Conservation (phyloP, 2,797 vertebrate genomes). For the Lithobates sylvaticus region DNA sequence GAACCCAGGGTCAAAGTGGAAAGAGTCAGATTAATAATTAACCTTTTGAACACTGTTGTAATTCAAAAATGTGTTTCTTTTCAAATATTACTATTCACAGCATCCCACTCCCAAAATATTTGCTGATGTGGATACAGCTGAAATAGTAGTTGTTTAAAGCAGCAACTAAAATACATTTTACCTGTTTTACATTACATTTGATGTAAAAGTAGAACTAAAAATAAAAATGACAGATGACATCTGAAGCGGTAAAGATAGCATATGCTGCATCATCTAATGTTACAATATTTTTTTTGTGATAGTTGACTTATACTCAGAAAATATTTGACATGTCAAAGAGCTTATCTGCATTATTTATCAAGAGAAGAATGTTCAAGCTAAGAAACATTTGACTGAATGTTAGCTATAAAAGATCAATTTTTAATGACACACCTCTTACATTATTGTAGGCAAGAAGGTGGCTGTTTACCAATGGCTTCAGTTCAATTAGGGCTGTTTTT, state of each 20-base stretch:
- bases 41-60: no score
- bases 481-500: slow-evolving; percentile 61
- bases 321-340: neutral
- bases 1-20: no score
- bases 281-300: neutral
- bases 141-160: no score
- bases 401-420: slow-evolving; percentile 15
- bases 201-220: no score
- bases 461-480: slow-evolving; percentile 60
- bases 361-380: neutral
- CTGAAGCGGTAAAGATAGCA: neutral
- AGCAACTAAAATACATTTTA: no score
- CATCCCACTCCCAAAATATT: no score
- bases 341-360: neutral
- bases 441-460: slow-evolving; percentile 57
- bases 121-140: no score
- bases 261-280: neutral
- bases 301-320: neutral
- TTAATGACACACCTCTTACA: slow-evolving; percentile 54
- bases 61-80: no score
- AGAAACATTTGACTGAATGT: neutral
- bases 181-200: no score
- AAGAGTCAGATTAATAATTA: no score
- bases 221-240: neutral
- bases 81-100: no score